Evolutionary conservation across 2,888 invertebrate species (phyloP).

Genomic region (Sthenelais limicola): DNA sequence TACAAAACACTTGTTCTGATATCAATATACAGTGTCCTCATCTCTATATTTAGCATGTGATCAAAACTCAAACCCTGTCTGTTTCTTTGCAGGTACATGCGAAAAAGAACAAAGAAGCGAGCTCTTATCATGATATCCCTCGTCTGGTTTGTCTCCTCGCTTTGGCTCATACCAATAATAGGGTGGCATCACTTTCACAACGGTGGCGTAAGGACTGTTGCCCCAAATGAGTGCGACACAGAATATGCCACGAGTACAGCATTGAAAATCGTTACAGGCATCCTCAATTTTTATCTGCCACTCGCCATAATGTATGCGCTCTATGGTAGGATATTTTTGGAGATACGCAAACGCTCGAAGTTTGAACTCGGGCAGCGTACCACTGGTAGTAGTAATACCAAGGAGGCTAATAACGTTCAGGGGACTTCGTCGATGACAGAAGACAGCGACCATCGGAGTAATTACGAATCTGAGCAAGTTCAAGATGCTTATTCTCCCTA

Average conservation of each 20-base stretch:
- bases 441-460: conserved; percentile 51
- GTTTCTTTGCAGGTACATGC: conserved; percentile 74
- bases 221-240: conserved; percentile 73
- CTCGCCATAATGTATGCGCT: conserved; percentile 74
- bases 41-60: too few species aligned
- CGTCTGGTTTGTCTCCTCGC: conserved; percentile 73
- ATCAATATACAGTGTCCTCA: too few species aligned
- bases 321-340: conserved; percentile 74
- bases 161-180: conserved; percentile 75
- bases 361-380: conserved; percentile 68
- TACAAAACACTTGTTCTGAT: too few species aligned
- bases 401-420: conserved; percentile 11
- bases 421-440: conserved; percentile 43
- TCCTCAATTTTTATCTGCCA: conserved; percentile 75
- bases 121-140: conserved; percentile 74
- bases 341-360: conserved; percentile 73
- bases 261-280: conserved; percentile 74
- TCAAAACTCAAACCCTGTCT: neutral
- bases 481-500: conserved; percentile 22
- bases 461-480: conserved; percentile 12
- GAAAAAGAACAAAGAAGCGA: conserved; percentile 73
- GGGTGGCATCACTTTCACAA: conserved; percentile 73
- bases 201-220: conserved; percentile 63
- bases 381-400: conserved; percentile 46
- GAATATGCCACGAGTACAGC: conserved; percentile 74